phyloP scores from a whole-genome alignment of 2,888 invertebrate genomes.

The Phoenoteleia sp. region DNA sequence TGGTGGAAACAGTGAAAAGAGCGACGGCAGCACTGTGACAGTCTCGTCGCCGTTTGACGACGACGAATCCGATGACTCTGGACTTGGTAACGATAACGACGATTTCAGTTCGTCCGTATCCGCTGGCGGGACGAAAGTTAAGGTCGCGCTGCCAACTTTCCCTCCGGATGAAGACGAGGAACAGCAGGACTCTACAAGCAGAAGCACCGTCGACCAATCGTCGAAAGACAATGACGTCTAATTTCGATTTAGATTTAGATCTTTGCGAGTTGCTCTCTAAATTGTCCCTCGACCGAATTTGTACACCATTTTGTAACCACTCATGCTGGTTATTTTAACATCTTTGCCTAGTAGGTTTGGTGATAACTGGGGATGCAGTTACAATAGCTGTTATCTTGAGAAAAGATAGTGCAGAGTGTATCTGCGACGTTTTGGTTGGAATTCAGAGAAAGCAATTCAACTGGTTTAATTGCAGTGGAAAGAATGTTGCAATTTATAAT shows the following conservation, averaged over 20 bases:
- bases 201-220: slow-evolving; percentile 71
- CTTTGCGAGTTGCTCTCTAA: neutral
- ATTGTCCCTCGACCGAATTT: neutral
- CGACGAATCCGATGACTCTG: too few relatives aligned
- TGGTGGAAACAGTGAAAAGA: slow-evolving; percentile 50
- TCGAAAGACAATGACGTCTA: slow-evolving; percentile 68
- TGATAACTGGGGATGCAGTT: too few relatives aligned
- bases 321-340: too few relatives aligned
- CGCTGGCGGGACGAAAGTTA: slow-evolving; percentile 87
- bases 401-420: too few relatives aligned
- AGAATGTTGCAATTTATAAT: too few relatives aligned
- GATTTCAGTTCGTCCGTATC: slow-evolving; percentile 87
- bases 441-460: too few relatives aligned
- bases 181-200: slow-evolving; percentile 82
- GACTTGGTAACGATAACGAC: slow-evolving; percentile 72
- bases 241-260: neutral
- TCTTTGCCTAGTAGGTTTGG: too few relatives aligned
- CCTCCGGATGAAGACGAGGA: slow-evolving; percentile 90
- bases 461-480: too few relatives aligned
- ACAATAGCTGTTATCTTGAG: too few relatives aligned
- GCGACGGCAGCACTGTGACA: slow-evolving; percentile 85
- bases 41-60: slow-evolving; percentile 84
- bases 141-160: slow-evolving; percentile 90
- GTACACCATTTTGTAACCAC: neutral
- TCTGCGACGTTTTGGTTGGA: too few relatives aligned